These are phyloP conservation scores for Cecropterus lyciades DNA, from an alignment of 1,140 invertebrate genomes.

Conservation along the genomic window DNA sequence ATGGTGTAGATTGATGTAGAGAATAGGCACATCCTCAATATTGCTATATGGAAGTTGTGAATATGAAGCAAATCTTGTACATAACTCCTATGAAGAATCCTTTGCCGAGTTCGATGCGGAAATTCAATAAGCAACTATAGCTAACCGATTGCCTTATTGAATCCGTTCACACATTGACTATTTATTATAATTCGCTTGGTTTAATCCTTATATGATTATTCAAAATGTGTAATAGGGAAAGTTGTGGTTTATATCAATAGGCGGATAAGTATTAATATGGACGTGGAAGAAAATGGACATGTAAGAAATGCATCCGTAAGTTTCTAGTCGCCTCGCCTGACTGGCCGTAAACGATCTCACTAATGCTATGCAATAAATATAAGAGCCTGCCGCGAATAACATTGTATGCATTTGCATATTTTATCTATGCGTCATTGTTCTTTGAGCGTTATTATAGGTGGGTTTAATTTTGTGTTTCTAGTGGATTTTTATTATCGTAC, in stretches of 20 bases:
- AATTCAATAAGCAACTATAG: too few relatives aligned
- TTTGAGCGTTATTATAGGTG: neutral
- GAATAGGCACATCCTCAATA: too few relatives aligned
- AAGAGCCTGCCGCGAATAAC: neutral
- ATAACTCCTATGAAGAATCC: too few relatives aligned
- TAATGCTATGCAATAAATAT: slow-evolving; percentile 6
- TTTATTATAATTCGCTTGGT: too few relatives aligned
- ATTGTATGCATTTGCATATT: neutral
- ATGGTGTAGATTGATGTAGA: too few relatives aligned
- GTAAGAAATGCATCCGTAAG: slow-evolving; percentile 32
- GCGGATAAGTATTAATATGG: slow-evolving; percentile 23
- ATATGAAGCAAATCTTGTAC: too few relatives aligned
- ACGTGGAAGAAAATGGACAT: slow-evolving; percentile 30
- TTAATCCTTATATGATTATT: too few relatives aligned
- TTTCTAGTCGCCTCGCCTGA: slow-evolving; percentile 30
- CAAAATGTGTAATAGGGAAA: neutral
- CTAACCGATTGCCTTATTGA: too few relatives aligned
- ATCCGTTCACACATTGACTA: too few relatives aligned
- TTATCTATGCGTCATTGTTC: neutral
- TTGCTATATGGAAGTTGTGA: too few relatives aligned
- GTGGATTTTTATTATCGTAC: neutral
- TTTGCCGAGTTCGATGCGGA: too few relatives aligned
- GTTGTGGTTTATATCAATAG: slow-evolving; percentile 18
- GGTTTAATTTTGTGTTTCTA: neutral
- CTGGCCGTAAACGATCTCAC: neutral